Evolutionary conservation across 2,888 invertebrate species (phyloP), one percentile per base, ranked within the genome.

Genomic region (Loripinus fragilis): DNA sequence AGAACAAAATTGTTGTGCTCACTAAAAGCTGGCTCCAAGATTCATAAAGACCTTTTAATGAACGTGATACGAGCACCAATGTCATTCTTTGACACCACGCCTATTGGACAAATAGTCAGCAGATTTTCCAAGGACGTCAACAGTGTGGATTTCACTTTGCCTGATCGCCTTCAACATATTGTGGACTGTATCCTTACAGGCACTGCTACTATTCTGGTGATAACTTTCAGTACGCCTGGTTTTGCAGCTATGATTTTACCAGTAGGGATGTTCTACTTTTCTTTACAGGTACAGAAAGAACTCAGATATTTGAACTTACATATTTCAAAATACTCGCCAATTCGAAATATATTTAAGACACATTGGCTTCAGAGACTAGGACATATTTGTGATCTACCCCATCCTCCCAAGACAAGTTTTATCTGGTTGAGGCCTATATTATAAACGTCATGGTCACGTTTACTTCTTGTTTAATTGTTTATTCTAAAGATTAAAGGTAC

Each of bases 61-160:
- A 64, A 64, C 35, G 35, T 64, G 10, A 12, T 64, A 8, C 64
- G 64, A 30, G 30, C 28, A 7, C 64, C 64, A 23, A 33, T 35
- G 33, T 30, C 64, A 30, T 64, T 64, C 64, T 64, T 64, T 35
- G n/a, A 8, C 3, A 45, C 48, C 48, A 64, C 64, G 20, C 64
- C 64, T 35, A 35, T n/a, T 23, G 64, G 64, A 33, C 8, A 30
- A 30, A 64, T 64, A 23, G 64, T 64, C 20, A n/a, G 28, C 64
- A 64, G 64, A 64, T 64, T 64, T 35, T 64, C 64, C 8, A 35
- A 30, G 35, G 64, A 64, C 28, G 20, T 64, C 20, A 8, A 64
- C 28, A 64, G 17, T 30, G 64, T 64, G 20, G 64, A 64, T n/a
- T 64, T 35, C 64, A 17, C 17, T 25, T 15, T 64, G 20, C 64